Base-by-base conservation (phyloP, 2,113 vertebrate species). In the Thomomys bottae region DNA sequence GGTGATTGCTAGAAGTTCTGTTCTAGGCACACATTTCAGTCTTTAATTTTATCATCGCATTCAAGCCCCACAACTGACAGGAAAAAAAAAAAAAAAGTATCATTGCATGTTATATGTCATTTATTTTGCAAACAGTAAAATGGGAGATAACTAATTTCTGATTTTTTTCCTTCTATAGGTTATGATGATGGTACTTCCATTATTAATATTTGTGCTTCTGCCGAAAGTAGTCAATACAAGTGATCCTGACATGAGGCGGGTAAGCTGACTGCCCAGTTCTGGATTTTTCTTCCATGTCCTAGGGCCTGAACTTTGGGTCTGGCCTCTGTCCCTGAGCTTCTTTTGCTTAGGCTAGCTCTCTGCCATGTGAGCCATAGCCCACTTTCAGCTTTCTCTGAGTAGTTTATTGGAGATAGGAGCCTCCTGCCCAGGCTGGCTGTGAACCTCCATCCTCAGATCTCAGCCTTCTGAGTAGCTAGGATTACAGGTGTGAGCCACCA, bases 211-310 rank as follows among this genome's bases (percentile, higher is more conserved):
- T 94, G 99, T 99, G 88, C 97, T 99, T 80, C 97, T 99, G 81
- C 99, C 99, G 72, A 99, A 99, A 97, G 99, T 99, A 92, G 99
- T 99, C 88, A 99, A 99, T 95, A 99, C 99, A 87, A 99, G 99
- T 92, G 99, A 99, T 93, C 99, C 99, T 93, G 99, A 99, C 94
- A 99, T 99, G 99, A 99, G 99, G 97, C 98, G 99, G 98, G 99
- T 99, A 97, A 98, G 97, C 88, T 73, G 0, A 0, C 12, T 90
- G 45, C 36, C 0, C 36, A 70, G 8, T 34, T 84, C 14, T 84
- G 54, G 18, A 1, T 61, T 84, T 84, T 59, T 73, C 34, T 73
- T 38, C 38, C 26, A 40, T 15, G 66, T 34, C 34, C 81, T 68
- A 30, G 66, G n/a, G 34, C 38, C 49, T 40, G 71, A 84, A 84